phyloP scores from a whole-genome alignment of 2,888 invertebrate species.

The Acrobasis suavella region DNA sequence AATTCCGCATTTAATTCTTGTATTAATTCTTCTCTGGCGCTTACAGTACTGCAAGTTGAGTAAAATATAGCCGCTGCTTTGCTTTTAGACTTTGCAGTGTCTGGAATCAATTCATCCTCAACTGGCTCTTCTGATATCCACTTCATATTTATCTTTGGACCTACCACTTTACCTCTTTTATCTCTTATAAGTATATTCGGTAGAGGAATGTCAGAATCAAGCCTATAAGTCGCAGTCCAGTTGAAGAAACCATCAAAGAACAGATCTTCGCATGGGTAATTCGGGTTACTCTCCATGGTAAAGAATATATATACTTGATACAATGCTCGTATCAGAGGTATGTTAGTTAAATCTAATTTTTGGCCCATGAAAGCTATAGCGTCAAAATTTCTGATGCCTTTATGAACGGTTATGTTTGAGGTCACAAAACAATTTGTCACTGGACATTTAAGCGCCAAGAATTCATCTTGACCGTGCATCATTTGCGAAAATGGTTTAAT shows the following conservation, averaged over 20 bases:
- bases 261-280: not conserved
- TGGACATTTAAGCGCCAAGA: not conserved
- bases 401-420: not conserved
- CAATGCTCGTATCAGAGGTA: not conserved
- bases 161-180: slow-evolving; percentile 24
- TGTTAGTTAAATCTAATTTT: not conserved
- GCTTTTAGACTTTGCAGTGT: not conserved
- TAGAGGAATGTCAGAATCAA: slow-evolving; percentile 56
- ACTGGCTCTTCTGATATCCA: not conserved
- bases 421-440: not conserved
- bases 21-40: not conserved
- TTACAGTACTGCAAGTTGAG: not conserved
- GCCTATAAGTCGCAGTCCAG: slow-evolving; percentile 62
- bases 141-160: not conserved
- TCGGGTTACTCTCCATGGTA: not conserved
- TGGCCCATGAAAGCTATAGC: not conserved
- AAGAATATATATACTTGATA: slow-evolving; percentile 2
- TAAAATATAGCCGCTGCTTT: slow-evolving; percentile 4
- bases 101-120: not conserved
- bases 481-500: not conserved
- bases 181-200: slow-evolving; percentile 52
- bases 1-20: not conserved
- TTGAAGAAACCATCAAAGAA: slow-evolving; percentile 55
- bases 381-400: not conserved
- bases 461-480: not conserved